phyloP scores from a whole-genome alignment of 2,797 vertebrate genomes.

The Bufotes viridis region DNA sequence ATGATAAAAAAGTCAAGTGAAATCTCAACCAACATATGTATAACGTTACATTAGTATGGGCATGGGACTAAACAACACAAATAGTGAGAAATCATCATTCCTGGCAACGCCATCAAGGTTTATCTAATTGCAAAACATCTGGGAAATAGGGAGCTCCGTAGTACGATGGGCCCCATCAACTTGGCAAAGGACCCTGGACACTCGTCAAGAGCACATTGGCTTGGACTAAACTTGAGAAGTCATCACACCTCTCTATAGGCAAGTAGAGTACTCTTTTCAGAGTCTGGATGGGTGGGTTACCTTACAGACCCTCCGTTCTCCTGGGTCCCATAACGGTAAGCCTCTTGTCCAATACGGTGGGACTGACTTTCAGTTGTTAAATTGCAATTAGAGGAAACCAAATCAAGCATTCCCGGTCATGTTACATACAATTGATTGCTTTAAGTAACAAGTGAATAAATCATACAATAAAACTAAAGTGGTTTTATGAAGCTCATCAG shows the following conservation, averaged over 20 bases:
- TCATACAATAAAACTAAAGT: conserved; percentile 44
- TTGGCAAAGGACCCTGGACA: background rate
- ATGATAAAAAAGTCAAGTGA: conserved; percentile 47
- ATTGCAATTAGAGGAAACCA: conserved; percentile 35
- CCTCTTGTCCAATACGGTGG: background rate
- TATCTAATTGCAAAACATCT: conserved; percentile 32
- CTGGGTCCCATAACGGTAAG: background rate
- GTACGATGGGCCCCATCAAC: background rate
- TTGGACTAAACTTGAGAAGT: background rate
- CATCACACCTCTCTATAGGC: background rate
- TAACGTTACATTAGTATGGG: conserved; percentile 24
- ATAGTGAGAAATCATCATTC: background rate
- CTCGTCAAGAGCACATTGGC: background rate
- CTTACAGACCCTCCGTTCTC: background rate
- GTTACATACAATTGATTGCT: conserved; percentile 5
- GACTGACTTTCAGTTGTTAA: background rate
- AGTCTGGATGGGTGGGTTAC: background rate
- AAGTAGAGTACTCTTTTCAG: background rate
- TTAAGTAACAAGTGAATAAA: conserved; percentile 22
- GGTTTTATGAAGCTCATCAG: conserved; percentile 15
- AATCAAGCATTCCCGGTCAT: background rate
- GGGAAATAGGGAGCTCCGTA: background rate
- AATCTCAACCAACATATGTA: conserved; percentile 12
- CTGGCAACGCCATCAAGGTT: background rate
- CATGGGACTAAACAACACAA: conserved; percentile 18